Base-by-base conservation (phyloP, 2,888 invertebrate genomes). In the Chrysolina americana region DNA sequence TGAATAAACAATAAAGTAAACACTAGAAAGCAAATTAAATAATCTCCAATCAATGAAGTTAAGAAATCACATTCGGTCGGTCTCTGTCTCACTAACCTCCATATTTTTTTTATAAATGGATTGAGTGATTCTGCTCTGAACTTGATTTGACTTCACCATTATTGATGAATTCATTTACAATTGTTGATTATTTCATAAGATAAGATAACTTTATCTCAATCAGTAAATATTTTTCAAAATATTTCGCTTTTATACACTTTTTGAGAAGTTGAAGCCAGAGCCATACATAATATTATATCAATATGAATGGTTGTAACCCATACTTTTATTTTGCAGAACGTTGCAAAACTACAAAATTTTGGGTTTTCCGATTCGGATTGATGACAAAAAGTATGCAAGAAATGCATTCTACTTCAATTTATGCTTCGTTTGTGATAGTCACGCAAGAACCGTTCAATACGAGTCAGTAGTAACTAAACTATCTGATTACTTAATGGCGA, bases 371-470 rank as follows among this genome's bases (percentile, higher is more conserved):
- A 95, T 98, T 53, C 92, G 94, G 78, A 97, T 98, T 74, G 94
- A 96, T 82, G 93, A 95, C 87, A 92, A 94, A 66, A 94, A 96
- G 83, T 98, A 98, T 89, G 94, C 94, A 15, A 90, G 98, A 70
- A 98, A 98, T 89, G 96, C 96, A n/a, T 95, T 96, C 83, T 94
- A 97, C 77, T 98, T 98, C 89, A 98, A 98, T 89, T 88, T 97
- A 41, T 98, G 98, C 87, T 97, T 98, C 86, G 97, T 98, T 0
- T 98, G 97, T 85, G 96, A 97, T 85, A 94, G 95, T 68, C 93
- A 94, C 90, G 94, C 96, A 0, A 92, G 96, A 73, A 96, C 97
- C 0, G 94, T 96, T 1, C 97, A 96, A 84, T 98, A 98, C 87
- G 98, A 98, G 85, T 94, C 96, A 0, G 95, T 98, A 10, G 96